Evolutionary conservation across 92 coral and sea anemone species (phyloP).

Genomic region (Epizoanthus rinbou): DNA sequence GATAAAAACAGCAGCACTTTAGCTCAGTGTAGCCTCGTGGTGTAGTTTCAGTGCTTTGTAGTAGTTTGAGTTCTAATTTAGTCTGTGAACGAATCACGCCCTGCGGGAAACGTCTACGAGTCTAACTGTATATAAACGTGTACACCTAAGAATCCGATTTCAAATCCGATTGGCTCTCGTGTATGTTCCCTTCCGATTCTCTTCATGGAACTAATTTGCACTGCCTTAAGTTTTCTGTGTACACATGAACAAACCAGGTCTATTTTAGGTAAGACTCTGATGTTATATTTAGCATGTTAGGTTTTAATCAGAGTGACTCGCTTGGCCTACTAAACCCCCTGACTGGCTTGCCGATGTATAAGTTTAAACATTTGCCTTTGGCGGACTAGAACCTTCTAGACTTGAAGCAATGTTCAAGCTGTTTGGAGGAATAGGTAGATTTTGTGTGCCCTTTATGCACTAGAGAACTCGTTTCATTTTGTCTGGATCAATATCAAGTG

Average conservation of each 20-base stretch:
- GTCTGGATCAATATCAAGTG: conserved; percentile 37
- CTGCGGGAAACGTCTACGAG: conserved; percentile 21
- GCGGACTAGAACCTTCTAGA: conserved; percentile 28
- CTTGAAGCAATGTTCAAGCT: too few relatives aligned
- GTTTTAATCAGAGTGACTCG: conserved; percentile 2
- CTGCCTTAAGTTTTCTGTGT: neutral
- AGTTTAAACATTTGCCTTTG: conserved; percentile 19
- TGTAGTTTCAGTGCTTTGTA: neutral
- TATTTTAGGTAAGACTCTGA: conserved; percentile 5
- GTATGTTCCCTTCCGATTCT: conserved; percentile 18
- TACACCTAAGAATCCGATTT: conserved; percentile 7
- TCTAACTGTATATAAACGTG: neutral
- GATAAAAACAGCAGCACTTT: conserved; percentile 1
- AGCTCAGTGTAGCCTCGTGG: conserved; percentile 5
- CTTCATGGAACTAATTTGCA: conserved; percentile 11
- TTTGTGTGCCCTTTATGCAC: neutral
- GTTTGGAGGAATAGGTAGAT: too few relatives aligned
- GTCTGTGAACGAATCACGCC: conserved; percentile 17
- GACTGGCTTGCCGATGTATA: conserved; percentile 1
- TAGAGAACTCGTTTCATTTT: conserved; percentile 28
- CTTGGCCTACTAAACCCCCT: conserved; percentile 32
- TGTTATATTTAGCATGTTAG: conserved; percentile 2
- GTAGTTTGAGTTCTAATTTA: neutral
- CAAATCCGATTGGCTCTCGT: conserved; percentile 15
- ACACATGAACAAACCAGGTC: conserved; percentile 33